Percentiles rank a stretch among this genome's conserved stretches.
phyloP scores from a whole-genome alignment of 2,888 invertebrate genomes.

The Labia minor region DNA sequence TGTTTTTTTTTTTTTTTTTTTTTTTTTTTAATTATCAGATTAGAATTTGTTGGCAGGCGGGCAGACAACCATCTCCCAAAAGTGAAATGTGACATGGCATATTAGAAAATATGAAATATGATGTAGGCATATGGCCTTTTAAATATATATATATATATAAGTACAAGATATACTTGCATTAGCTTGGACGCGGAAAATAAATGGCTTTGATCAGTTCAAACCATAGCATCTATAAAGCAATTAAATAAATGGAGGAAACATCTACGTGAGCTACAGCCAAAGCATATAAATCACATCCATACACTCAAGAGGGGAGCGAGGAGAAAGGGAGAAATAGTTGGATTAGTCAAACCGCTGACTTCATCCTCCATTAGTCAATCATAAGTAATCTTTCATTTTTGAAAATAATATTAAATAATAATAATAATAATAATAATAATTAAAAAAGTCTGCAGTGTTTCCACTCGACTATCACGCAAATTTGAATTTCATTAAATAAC shows the following conservation, averaged over 20 bases:
- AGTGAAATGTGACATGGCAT: constrained; percentile 7
- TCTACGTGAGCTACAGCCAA: background rate
- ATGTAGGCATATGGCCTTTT: background rate
- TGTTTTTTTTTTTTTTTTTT: background rate
- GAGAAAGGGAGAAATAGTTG: background rate
- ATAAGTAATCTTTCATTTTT: constrained; percentile 1
- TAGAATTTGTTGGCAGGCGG: background rate
- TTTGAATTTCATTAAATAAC: too few relatives aligned
- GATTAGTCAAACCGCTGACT: background rate
- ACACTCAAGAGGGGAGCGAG: background rate
- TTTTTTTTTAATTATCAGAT: background rate
- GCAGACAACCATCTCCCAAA: background rate
- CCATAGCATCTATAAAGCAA: background rate
- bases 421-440: too few relatives aligned
- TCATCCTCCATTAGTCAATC: background rate
- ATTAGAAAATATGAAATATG: background rate
- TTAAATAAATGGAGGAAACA: background rate
- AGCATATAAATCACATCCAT: background rate
- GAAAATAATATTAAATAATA: too few relatives aligned
- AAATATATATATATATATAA: background rate
- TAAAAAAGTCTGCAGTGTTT: too few relatives aligned
- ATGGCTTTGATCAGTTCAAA: background rate
- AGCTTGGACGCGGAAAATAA: background rate
- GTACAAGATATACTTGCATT: background rate
- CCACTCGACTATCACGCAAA: too few relatives aligned